phyloP scores from a whole-genome alignment of 2,888 invertebrate species.

The Charanyca ferruginea region DNA sequence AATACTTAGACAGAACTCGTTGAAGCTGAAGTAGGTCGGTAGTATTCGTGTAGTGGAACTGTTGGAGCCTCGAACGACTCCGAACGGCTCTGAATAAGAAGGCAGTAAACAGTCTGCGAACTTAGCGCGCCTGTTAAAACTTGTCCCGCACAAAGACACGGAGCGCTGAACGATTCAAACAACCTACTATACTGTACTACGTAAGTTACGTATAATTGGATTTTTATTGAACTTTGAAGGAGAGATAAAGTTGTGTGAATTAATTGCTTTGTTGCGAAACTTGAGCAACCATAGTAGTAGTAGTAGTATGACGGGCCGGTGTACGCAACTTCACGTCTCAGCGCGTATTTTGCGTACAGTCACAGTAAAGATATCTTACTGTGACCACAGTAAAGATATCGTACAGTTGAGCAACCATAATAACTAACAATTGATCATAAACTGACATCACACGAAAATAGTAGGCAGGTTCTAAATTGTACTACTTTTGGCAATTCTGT shows the following conservation, averaged over 20 bases:
- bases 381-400: no score
- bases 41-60: constrained; percentile 13
- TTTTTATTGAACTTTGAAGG: constrained; percentile 32
- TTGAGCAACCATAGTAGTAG: neutral
- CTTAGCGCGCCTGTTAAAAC: constrained; percentile 63
- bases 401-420: neutral
- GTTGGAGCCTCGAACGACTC: constrained; percentile 17
- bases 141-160: constrained; percentile 40
- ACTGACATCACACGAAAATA: no score
- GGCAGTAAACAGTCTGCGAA: constrained; percentile 60
- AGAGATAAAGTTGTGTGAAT: neutral
- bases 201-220: constrained; percentile 18
- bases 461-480: no score
- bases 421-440: no score
- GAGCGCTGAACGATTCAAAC: constrained; percentile 6
- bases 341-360: no score
- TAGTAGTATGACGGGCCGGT: no score
- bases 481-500: no score
- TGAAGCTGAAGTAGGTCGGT: constrained; percentile 18
- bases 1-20: neutral
- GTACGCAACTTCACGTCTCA: no score
- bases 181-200: constrained; percentile 6
- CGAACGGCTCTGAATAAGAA: constrained; percentile 48
- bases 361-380: no score
- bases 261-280: neutral